Conservation (phyloP, 2,113 vertebrate species). For the Pomatorhinus ruficollis region DNA sequence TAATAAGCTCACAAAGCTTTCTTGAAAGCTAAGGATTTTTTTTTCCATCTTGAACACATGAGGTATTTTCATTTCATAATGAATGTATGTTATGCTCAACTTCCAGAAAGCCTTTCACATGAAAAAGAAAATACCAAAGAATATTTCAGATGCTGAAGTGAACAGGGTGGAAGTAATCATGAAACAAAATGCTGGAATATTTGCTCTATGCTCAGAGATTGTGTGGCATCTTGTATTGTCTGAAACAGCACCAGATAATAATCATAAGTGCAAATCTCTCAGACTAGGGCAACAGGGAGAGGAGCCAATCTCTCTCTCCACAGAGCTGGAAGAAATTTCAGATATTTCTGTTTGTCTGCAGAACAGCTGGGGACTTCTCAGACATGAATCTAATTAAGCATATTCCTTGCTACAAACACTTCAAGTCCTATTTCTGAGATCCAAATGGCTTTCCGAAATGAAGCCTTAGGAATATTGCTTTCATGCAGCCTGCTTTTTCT, state of each 20-base stretch:
- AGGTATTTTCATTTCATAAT: slow-evolving; percentile 56
- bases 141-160: neutral
- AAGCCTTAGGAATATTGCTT: slow-evolving; percentile 48
- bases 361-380: slow-evolving; percentile 69
- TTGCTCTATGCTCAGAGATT: neutral
- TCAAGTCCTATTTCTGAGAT: slow-evolving; percentile 69
- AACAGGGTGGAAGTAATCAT: neutral
- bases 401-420: slow-evolving; percentile 70
- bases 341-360: slow-evolving; percentile 63
- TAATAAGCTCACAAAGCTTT: slow-evolving; percentile 62
- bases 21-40: slow-evolving; percentile 51
- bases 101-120: slow-evolving; percentile 38
- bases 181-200: neutral
- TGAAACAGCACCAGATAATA: slow-evolving; percentile 48
- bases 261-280: slow-evolving; percentile 40
- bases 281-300: neutral
- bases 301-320: slow-evolving; percentile 20
- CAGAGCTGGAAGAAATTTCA: slow-evolving; percentile 54
- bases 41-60: slow-evolving; percentile 37
- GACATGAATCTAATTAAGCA: slow-evolving; percentile 72
- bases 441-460: slow-evolving; percentile 51
- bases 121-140: neutral
- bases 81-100: slow-evolving; percentile 30
- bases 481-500: neutral
- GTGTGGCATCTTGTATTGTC: neutral